Evolutionary conservation across 2,113 vertebrate species (phyloP).

Genomic region (Phyllostomus discolor): DNA sequence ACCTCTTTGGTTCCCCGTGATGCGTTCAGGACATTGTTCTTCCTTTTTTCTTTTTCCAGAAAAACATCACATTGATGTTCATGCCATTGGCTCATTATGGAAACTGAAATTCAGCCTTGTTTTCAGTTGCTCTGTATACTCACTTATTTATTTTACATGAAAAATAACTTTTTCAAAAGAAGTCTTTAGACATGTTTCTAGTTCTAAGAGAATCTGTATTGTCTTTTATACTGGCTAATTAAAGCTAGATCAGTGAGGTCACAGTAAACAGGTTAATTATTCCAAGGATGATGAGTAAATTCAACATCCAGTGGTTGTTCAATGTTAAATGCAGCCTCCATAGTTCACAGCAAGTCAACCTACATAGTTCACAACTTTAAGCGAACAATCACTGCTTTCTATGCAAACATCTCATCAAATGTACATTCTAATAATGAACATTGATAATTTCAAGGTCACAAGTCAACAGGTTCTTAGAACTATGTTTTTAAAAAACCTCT

Average conservation of each 20-base stretch:
- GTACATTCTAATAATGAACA: slow-evolving; percentile 49
- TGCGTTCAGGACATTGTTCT: not conserved
- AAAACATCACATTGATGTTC: not conserved
- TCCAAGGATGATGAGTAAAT: slow-evolving; percentile 35
- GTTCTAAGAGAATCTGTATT: slow-evolving; percentile 16
- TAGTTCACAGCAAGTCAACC: slow-evolving; percentile 23
- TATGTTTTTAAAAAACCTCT: not conserved
- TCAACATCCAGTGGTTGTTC: slow-evolving; percentile 26
- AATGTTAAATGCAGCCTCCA: slow-evolving; percentile 28
- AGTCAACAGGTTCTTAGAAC: slow-evolving; percentile 11
- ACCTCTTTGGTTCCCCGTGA: not conserved
- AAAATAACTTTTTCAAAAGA: not conserved
- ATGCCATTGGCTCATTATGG: not conserved
- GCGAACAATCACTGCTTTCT: not conserved
- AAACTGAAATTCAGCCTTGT: slow-evolving; percentile 22
- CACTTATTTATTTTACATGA: slow-evolving; percentile 9
- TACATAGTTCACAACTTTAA: slow-evolving; percentile 4
- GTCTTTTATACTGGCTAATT: slow-evolving; percentile 41
- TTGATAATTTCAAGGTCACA: slow-evolving; percentile 28
- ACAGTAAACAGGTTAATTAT: slow-evolving; percentile 51
- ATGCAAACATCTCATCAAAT: slow-evolving; percentile 46
- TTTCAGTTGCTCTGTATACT: slow-evolving; percentile 27
- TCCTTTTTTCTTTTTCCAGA: not conserved
- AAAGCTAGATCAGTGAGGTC: slow-evolving; percentile 23
- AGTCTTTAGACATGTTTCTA: slow-evolving; percentile 14